These are phyloP conservation scores for Gymnocephalus cernua DNA, from an alignment of 2,113 vertebrate species.

Conservation along the genomic window DNA sequence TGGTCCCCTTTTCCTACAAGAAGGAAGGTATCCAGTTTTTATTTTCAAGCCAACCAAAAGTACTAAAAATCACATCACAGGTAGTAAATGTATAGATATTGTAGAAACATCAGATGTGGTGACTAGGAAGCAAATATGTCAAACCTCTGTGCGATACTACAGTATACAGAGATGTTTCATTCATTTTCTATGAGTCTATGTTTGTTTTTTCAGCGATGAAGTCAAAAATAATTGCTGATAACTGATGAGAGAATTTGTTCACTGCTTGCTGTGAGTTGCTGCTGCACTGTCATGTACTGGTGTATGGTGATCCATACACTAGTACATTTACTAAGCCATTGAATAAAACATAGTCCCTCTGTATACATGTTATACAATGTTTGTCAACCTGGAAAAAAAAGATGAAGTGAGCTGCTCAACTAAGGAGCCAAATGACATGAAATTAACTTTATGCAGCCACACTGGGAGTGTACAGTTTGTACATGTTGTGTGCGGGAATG, in stretches of 20 bases:
- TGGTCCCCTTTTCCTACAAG: conserved; percentile 83
- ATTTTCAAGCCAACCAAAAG: neutral
- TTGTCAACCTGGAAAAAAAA: neutral
- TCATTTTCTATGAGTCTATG: neutral
- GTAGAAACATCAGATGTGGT: neutral
- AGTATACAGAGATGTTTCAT: neutral
- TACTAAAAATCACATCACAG: neutral
- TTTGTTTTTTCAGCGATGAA: neutral
- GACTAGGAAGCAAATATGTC: neutral
- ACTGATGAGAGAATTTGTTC: neutral
- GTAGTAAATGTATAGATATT: neutral
- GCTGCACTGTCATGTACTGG: neutral
- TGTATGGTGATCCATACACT: neutral
- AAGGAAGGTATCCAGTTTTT: neutral
- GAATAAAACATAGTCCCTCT: neutral
- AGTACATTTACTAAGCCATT: neutral
- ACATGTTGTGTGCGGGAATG: neutral
- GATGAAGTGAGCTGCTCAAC: neutral
- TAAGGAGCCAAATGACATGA: neutral
- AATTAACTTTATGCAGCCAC: neutral
- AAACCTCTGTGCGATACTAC: neutral
- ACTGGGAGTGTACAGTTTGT: neutral
- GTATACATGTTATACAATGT: neutral
- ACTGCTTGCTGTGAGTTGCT: neutral
- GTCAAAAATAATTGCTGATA: neutral